Conservation (phyloP, 1,140 invertebrate genomes). For the Aphidius gifuensis region DNA sequence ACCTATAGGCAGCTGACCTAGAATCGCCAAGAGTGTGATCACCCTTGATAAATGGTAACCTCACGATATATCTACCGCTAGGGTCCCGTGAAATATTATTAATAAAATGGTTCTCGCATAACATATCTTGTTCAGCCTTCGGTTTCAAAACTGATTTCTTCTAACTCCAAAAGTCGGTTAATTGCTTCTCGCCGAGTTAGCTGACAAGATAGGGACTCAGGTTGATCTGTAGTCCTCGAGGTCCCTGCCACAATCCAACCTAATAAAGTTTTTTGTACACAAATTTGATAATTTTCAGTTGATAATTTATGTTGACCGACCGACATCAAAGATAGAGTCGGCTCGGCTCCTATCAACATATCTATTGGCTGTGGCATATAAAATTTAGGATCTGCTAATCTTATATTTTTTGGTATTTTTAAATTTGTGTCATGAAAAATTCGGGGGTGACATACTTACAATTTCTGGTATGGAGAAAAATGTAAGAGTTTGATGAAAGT, state of each 20-base stretch:
- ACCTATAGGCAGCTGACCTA: conserved; percentile 10
- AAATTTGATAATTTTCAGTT: conserved; percentile 8
- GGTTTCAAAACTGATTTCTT: conserved; percentile 6
- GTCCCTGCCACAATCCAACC: conserved; percentile 21
- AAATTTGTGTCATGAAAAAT: no score
- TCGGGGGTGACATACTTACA: no score
- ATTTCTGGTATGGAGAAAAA: no score
- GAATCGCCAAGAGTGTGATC: conserved; percentile 20
- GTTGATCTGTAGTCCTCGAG: no score
- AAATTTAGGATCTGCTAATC: conserved; percentile 24
- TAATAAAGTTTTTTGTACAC: conserved; percentile 22
- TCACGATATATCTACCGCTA: conserved; percentile 18
- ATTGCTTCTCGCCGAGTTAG: no score
- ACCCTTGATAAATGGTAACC: conserved; percentile 16
- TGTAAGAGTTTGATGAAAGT: no score
- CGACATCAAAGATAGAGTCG: conserved; percentile 19
- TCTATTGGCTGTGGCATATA: conserved; percentile 20
- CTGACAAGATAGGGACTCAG: no score
- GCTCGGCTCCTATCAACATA: conserved; percentile 20
- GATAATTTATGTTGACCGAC: conserved; percentile 23
- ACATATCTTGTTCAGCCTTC: conserved; percentile 1
- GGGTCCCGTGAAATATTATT: conserved; percentile 9
- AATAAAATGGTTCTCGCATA: conserved; percentile 20
- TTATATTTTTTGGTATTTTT: conserved; percentile 24
- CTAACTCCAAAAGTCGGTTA: neutral